Percentiles rank a stretch among this genome's conserved stretches.
Conservation (phyloP, 2,888 invertebrate genomes). For the Oscheius sp. region DNA sequence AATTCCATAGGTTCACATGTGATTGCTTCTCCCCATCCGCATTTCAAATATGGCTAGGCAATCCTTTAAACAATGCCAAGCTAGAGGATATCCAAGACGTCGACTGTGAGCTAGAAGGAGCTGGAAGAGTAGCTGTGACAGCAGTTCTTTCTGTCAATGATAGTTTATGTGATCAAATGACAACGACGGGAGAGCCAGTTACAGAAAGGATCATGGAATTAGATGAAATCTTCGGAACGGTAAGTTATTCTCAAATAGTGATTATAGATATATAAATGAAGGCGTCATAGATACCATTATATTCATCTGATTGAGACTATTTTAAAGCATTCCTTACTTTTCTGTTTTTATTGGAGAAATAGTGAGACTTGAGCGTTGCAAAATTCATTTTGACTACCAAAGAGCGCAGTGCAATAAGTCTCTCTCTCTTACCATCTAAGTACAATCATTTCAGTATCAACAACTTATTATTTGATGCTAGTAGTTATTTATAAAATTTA, state of each 20-base stretch:
- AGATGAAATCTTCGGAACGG: slow-evolving; percentile 22
- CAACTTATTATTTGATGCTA: too few species aligned
- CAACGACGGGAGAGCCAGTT: not conserved
- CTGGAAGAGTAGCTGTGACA: slow-evolving; percentile 8
- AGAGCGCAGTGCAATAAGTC: too few species aligned
- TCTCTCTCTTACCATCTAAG: too few species aligned
- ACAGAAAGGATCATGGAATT: slow-evolving; percentile 1
- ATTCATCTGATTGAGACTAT: too few species aligned
- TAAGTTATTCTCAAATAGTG: not conserved
- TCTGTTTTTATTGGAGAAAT: not conserved
- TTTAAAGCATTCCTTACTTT: too few species aligned
- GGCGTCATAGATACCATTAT: not conserved
- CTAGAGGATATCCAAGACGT: slow-evolving; percentile 15
- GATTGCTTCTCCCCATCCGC: slow-evolving; percentile 50
- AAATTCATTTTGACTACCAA: too few species aligned
- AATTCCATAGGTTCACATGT: slow-evolving; percentile 31
- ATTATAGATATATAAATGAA: not conserved
- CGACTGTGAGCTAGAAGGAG: slow-evolving; percentile 19
- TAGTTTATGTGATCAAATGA: slow-evolving; percentile 21
- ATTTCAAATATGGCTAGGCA: slow-evolving; percentile 50
- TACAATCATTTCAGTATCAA: too few species aligned
- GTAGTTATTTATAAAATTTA: too few species aligned
- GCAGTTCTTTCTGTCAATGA: slow-evolving; percentile 20
- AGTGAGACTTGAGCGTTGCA: too few species aligned
- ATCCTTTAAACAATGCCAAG: slow-evolving; percentile 40